Evolutionary conservation across 2,888 invertebrate genomes (phyloP).

Genomic region (Himalopsyche japonica): DNA sequence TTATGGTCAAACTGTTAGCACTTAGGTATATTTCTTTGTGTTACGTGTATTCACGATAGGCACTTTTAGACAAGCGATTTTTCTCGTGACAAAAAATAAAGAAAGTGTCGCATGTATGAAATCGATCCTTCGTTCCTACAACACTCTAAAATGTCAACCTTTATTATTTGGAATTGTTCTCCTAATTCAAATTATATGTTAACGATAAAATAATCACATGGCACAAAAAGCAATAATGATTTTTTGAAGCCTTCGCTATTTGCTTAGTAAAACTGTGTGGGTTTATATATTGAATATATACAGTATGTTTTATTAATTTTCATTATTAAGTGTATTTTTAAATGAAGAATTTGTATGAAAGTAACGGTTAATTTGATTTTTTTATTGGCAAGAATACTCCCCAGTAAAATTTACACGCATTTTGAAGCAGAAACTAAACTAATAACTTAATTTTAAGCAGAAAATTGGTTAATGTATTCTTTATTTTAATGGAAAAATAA

Average conservation of each 20-base stretch:
- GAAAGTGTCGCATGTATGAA: conserved; percentile 14
- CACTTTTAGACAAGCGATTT: conserved; percentile 26
- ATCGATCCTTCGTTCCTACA: conserved; percentile 12
- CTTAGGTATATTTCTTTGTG: no score
- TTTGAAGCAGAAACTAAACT: no score
- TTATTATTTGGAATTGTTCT: background rate
- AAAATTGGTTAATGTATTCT: no score
- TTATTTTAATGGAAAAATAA: no score
- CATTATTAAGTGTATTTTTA: no score
- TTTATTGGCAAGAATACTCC: no score
- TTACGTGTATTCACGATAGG: conserved; percentile 26
- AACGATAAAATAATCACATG: background rate
- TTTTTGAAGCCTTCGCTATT: background rate
- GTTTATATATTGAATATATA: no score
- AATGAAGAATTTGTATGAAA: no score
- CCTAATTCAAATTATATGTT: background rate
- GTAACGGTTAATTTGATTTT: no score
- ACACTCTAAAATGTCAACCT: background rate
- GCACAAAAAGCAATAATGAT: background rate
- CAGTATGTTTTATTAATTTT: no score
- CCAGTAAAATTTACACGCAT: no score
- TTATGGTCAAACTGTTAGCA: background rate
- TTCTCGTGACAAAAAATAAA: conserved; percentile 7
- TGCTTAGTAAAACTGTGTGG: background rate
- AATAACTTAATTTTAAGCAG: no score